Conservation (phyloP, 2,113 vertebrate species). For the Callionymus lyra region DNA sequence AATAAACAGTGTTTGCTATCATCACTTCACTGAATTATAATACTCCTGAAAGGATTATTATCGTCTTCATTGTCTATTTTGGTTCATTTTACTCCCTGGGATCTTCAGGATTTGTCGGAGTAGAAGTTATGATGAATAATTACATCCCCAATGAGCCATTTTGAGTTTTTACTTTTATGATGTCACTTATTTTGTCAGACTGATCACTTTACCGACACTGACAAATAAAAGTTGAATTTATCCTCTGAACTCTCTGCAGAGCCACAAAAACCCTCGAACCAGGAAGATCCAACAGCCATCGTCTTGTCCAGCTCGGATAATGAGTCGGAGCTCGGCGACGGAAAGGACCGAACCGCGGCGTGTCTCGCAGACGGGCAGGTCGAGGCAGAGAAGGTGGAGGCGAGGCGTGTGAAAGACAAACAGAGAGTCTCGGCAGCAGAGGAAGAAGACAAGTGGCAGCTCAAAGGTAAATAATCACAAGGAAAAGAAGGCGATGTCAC, state of each 20-base stretch:
- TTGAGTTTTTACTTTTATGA: slow-evolving; percentile 49
- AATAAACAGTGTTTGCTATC: not conserved
- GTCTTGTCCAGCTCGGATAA: slow-evolving; percentile 19
- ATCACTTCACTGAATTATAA: slow-evolving; percentile 1
- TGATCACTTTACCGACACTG: slow-evolving; percentile 34
- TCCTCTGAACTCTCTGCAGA: slow-evolving; percentile 19
- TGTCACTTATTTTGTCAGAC: slow-evolving; percentile 43
- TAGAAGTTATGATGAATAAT: slow-evolving; percentile 36
- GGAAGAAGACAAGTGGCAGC: slow-evolving; percentile 37
- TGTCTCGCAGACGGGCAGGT: slow-evolving; percentile 20
- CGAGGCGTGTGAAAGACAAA: slow-evolving; percentile 35
- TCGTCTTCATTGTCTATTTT: no score
- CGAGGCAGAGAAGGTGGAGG: slow-evolving; percentile 17
- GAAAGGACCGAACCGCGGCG: slow-evolving; percentile 8
- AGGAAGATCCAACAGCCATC: slow-evolving; percentile 2
- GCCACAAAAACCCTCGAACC: slow-evolving; percentile 6
- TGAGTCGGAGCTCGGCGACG: slow-evolving; percentile 23
- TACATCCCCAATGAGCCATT: slow-evolving; percentile 49
- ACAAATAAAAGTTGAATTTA: slow-evolving; percentile 32
- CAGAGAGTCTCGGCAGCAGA: slow-evolving; percentile 27
- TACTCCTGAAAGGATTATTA: no score
- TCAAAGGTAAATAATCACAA: slow-evolving; percentile 42
- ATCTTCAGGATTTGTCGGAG: slow-evolving; percentile 20
- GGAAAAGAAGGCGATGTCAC: slow-evolving; percentile 24
- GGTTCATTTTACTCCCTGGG: no score